Evolutionary conservation across 2,113 vertebrate genomes (phyloP).

Genomic region (Silurus glanis): DNA sequence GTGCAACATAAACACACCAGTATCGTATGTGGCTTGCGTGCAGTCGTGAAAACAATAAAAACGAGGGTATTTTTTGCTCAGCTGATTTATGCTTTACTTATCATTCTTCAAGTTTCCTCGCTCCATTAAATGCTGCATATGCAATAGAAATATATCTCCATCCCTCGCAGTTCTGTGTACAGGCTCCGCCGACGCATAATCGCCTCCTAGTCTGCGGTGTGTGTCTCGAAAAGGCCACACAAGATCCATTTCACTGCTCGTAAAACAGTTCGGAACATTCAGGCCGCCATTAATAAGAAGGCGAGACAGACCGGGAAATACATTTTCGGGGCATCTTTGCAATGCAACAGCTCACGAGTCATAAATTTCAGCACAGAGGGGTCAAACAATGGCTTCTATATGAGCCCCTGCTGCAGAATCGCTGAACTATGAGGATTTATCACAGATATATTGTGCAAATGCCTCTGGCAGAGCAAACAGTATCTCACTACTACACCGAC

Average conservation of each 20-base stretch:
- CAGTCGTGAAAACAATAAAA: neutral
- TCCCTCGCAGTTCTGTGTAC: neutral
- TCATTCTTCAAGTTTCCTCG: neutral
- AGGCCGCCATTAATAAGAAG: constrained; percentile 10
- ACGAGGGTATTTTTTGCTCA: neutral
- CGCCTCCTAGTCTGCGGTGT: neutral
- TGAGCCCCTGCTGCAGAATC: neutral
- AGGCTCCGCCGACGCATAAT: neutral
- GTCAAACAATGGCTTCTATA: constrained; percentile 23
- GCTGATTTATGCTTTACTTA: constrained; percentile 8
- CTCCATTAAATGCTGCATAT: constrained; percentile 10
- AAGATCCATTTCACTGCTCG: constrained; percentile 8
- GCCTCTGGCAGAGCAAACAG: neutral
- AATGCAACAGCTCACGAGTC: neutral
- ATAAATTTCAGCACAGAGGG: constrained; percentile 5
- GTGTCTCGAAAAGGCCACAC: constrained; percentile 8
- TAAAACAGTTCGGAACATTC: constrained; percentile 16
- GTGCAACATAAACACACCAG: neutral
- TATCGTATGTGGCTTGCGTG: neutral
- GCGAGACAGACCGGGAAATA: neutral
- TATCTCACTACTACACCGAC: neutral
- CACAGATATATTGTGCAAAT: constrained; percentile 1
- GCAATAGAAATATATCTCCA: constrained; percentile 4
- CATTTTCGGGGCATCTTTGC: neutral
- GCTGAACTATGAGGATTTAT: constrained; percentile 24